Evolutionary conservation across 2,797 vertebrate species (phyloP).

Genomic region (Microcaecilia unicolor): DNA sequence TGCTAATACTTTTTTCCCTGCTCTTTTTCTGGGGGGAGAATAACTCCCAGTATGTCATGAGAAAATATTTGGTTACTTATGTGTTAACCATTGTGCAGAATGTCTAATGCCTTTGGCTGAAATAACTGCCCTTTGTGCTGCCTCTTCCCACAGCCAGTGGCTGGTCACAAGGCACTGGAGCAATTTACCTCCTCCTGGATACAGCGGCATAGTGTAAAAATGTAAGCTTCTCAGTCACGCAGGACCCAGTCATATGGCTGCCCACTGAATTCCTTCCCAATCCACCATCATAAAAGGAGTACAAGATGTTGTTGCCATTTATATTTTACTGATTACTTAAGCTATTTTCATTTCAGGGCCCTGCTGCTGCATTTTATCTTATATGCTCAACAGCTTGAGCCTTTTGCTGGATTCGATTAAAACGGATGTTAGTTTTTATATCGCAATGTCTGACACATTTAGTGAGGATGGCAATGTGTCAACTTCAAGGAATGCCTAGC

Average conservation of each 20-base stretch:
- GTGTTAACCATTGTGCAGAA: slow-evolving; percentile 34
- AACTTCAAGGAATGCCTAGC: slow-evolving; percentile 27
- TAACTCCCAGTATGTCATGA: not conserved
- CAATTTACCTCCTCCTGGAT: slow-evolving; percentile 19
- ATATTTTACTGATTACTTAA: slow-evolving; percentile 52
- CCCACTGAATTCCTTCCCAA: slow-evolving; percentile 41
- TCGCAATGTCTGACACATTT: slow-evolving; percentile 21
- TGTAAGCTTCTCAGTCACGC: slow-evolving; percentile 43
- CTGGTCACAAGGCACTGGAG: slow-evolving; percentile 36
- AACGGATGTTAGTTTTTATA: slow-evolving; percentile 10
- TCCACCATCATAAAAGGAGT: slow-evolving; percentile 38
- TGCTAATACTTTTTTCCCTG: not conserved
- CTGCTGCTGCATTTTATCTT: slow-evolving; percentile 35
- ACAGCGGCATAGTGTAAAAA: slow-evolving; percentile 24
- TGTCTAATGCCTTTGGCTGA: slow-evolving; percentile 45
- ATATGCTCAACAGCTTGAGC: slow-evolving; percentile 28
- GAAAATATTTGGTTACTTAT: slow-evolving; percentile 54
- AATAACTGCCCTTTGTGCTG: slow-evolving; percentile 40
- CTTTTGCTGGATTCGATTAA: slow-evolving; percentile 49
- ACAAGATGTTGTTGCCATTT: slow-evolving; percentile 37
- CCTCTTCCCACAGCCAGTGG: slow-evolving; percentile 23
- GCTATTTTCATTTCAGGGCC: slow-evolving; percentile 56
- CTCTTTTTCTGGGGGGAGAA: slow-evolving; percentile 12
- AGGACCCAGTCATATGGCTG: slow-evolving; percentile 31
- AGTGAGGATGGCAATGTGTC: slow-evolving; percentile 20